Evolutionary conservation across 2,888 invertebrate genomes (phyloP), one percentile per base, ranked within the genome.

Genomic region (Aphodius granarius): DNA sequence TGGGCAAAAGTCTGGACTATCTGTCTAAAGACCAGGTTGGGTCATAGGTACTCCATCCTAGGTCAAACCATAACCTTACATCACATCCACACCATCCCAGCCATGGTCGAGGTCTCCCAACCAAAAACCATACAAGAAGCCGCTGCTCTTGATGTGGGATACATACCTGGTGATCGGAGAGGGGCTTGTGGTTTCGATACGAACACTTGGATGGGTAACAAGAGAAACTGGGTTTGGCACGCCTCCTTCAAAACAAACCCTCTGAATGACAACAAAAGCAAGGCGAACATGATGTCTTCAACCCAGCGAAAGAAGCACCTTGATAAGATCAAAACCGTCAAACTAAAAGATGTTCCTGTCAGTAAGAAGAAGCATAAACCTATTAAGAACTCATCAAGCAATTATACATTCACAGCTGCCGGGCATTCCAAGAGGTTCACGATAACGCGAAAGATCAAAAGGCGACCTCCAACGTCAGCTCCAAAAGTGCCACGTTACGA

Each of bases 111-210:
- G 71, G 85, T 89, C 0, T 78, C 88, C 13, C 83, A 84, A 74
- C 84, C 90, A 0, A 87, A 88, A 73, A 82, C 84, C 0, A 84
- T 88, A 0, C 86, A 88, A 0, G 88, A 89, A 76, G 89, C 90
- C 1, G 21, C 82, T 0, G 81, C 83, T 5, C 83, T 86, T 65
- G 93, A 93, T 80, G 85, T 80, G 4, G 93, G 93, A 0, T 83
- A 86, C 5, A 87, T 94, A 43, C 94, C 94, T 0, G 95, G 95
- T 0, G 94, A 95, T 87, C 88, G 88, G 3, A 86, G 89, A 74
- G 94, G 94, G 0, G 94, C 94, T 0, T 94, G 90, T 15, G 94
- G 95, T 0, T 86, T 94, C 0, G 93, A 94, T 83, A 92, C 94
- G 0, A 88, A 90, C 0, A 87, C 94, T 18, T 94, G 91, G 87